Evolutionary conservation across 1,140 invertebrate genomes (phyloP), one percentile per base, ranked within the genome.

Genomic region (Meloidogyne exigua): DNA sequence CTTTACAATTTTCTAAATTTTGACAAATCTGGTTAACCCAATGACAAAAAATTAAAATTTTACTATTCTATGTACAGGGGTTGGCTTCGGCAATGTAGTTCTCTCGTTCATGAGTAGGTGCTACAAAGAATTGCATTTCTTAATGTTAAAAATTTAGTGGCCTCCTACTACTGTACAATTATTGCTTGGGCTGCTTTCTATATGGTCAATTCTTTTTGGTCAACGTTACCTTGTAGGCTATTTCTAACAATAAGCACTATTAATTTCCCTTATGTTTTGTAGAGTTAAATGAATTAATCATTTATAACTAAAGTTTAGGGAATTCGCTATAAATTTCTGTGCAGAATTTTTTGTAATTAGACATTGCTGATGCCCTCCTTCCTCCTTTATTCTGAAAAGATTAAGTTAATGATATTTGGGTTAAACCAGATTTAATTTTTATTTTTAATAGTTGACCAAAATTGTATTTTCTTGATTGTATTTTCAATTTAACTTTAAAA

Each of bases 141-240:
- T 57, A n/a, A 57, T n/a, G n/a, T n/a, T 57, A 44, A 44, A n/a
- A n/a, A n/a, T 57, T 57, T n/a, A 57, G 49, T 18, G 62, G 85
- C 83, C 5, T 95, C 94, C 15, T 97, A 97, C 88, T 96, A 96
- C 88, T 95, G 94, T 88, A 93, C 96, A 68, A 95, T 98, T 15
- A 94, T 96, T 85, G 92, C 93, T 18, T 96, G 95, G 91, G 92
- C 93, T 15, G 91, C 96, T 76, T 96, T 94, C 88, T 97, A 96
- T 88, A 92, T 97, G 87, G 93, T 95, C 84, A 91, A 93, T 66
- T 94, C 94, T 4, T 95, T 96, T 87, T 92, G 91, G 84, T 90
- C 91, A 21, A 91, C 92, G 64, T 91, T 94, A 76, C 94, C 94
- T 1, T 97, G 95, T 73, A 25, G n/a, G n/a, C 18, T n/a, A 7